These are phyloP conservation scores for Cheumatopsyche charites DNA, from an alignment of 1,140 invertebrate genomes.

Conservation along the genomic window DNA sequence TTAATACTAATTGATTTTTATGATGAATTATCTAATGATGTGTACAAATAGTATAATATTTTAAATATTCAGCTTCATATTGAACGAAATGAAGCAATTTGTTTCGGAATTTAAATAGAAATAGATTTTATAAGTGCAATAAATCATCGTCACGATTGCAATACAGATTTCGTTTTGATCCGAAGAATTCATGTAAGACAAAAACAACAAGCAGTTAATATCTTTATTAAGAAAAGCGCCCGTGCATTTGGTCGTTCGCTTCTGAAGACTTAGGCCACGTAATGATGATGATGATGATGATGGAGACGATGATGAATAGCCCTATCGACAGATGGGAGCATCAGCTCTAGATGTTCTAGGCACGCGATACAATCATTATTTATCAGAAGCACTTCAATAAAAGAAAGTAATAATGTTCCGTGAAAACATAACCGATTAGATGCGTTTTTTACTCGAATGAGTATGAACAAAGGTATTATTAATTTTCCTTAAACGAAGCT, in stretches of 20 bases:
- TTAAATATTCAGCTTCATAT: no score
- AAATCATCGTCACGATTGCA: no score
- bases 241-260: background rate
- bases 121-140: no score
- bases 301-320: slow-evolving; percentile 38
- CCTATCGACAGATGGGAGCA: slow-evolving; percentile 34
- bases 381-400: slow-evolving; percentile 23
- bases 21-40: no score
- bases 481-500: no score
- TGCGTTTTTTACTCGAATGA: no score
- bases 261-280: background rate
- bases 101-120: no score
- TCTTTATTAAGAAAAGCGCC: slow-evolving; percentile 20
- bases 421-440: slow-evolving; percentile 17
- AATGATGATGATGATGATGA: slow-evolving; percentile 34
- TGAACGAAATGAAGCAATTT: background rate
- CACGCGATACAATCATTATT: slow-evolving; percentile 35
- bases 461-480: no score
- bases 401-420: slow-evolving; percentile 16
- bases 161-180: no score
- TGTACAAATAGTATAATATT: no score
- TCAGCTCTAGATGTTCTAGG: slow-evolving; percentile 17
- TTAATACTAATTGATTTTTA: no score
- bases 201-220: slow-evolving; percentile 13
- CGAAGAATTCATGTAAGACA: background rate